Conservation (phyloP, 35 echinoderm and acorn worm species). For the Apostichopus japonicus region DNA sequence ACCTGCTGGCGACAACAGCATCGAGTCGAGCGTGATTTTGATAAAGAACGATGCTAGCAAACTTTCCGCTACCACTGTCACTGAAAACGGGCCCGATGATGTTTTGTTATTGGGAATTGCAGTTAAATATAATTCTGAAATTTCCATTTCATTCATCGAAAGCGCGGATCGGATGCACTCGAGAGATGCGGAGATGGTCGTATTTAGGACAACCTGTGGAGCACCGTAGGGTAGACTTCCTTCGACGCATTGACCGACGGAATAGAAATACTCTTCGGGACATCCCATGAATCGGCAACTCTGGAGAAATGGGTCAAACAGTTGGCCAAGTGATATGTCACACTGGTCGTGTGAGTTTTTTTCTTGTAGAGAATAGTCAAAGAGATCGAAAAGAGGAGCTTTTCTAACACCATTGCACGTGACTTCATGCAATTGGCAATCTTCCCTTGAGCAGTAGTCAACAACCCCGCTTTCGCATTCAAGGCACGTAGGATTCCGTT, state of each 20-base stretch:
- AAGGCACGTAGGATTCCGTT: background rate
- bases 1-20: constrained; percentile 12
- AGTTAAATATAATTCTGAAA: background rate
- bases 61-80: background rate
- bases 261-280: constrained; percentile 11
- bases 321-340: constrained; percentile 26
- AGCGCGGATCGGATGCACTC: background rate
- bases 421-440: background rate
- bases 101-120: background rate
- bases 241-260: constrained; percentile 2
- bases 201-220: constrained; percentile 20
- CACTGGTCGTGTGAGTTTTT: background rate
- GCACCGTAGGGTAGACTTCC: constrained; percentile 18
- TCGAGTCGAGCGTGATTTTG: constrained; percentile 7
- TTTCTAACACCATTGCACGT: background rate
- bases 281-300: constrained; percentile 40
- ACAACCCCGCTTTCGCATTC: background rate
- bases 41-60: constrained; percentile 31
- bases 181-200: background rate
- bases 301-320: constrained; percentile 59
- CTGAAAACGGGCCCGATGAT: constrained; percentile 7
- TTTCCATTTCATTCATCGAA: constrained; percentile 5
- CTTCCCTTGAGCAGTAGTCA: background rate
- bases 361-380: background rate
- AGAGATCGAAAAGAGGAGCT: background rate